phyloP scores from a whole-genome alignment of 2,888 invertebrate genomes.

The Hydriomena furcata region DNA sequence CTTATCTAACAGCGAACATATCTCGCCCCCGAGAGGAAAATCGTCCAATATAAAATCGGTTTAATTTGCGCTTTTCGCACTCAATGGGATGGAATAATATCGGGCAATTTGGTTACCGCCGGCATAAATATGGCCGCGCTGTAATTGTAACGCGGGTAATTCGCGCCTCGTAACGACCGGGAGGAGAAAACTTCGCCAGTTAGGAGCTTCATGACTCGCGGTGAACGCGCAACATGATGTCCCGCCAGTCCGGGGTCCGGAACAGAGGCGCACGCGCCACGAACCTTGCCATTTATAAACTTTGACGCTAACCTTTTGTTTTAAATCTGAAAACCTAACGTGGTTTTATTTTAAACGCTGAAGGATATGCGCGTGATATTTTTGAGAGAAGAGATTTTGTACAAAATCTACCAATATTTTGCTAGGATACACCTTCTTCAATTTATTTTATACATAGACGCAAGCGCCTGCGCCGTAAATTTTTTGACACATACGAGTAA shows the following conservation, averaged over 20 bases:
- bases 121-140: conserved; percentile 81
- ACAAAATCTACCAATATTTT: too few relatives aligned
- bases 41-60: conserved; percentile 84
- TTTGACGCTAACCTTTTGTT: not conserved
- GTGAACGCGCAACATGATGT: conserved; percentile 39
- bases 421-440: too few relatives aligned
- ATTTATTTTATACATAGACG: too few relatives aligned
- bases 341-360: not conserved
- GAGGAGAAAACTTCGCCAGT: conserved; percentile 79
- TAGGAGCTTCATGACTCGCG: conserved; percentile 60
- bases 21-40: conserved; percentile 80
- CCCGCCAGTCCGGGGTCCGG: conserved; percentile 23
- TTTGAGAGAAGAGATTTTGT: too few relatives aligned
- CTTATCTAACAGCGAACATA: conserved; percentile 81
- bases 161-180: conserved; percentile 82
- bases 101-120: conserved; percentile 84
- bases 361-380: not conserved
- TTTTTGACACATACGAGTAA: too few relatives aligned
- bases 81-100: conserved; percentile 84
- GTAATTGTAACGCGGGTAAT: conserved; percentile 82
- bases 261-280: conserved; percentile 32
- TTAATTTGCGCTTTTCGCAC: conserved; percentile 84
- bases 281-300: conserved; percentile 8
- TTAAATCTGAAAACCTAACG: not conserved
- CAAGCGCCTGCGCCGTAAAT: too few relatives aligned